phyloP scores from a whole-genome alignment of 2,888 invertebrate genomes.

The Boloria euphrosyne region DNA sequence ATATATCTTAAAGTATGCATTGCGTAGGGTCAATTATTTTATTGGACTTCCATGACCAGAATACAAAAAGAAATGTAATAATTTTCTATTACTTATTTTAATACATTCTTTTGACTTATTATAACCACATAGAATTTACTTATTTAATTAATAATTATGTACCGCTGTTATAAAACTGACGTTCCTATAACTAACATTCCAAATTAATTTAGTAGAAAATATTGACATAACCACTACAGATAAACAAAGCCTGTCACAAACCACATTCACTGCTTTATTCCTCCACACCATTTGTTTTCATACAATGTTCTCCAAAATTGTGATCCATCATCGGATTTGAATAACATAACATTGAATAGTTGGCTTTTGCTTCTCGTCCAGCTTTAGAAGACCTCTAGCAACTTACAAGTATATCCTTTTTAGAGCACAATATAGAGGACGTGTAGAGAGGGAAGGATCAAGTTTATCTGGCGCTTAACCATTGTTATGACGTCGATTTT shows the following conservation, averaged over 20 bases:
- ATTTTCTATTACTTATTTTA: too few species aligned
- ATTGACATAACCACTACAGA: slow-evolving; percentile 24
- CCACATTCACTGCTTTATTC: slow-evolving; percentile 43
- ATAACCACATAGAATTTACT: too few species aligned
- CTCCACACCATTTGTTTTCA: slow-evolving; percentile 68
- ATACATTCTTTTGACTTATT: too few species aligned
- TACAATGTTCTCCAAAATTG: slow-evolving; percentile 75
- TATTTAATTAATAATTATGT: too few species aligned
- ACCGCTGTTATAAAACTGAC: background rate
- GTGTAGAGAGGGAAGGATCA: slow-evolving; percentile 50
- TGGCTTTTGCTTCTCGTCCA: slow-evolving; percentile 64
- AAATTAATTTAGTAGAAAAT: slow-evolving; percentile 12
- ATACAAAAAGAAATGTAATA: too few species aligned
- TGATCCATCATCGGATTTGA: slow-evolving; percentile 74
- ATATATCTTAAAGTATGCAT: too few species aligned
- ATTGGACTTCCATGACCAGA: too few species aligned
- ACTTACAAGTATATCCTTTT: slow-evolving; percentile 46
- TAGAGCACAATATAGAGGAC: slow-evolving; percentile 34
- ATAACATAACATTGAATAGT: slow-evolving; percentile 74
- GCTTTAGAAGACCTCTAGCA: slow-evolving; percentile 50
- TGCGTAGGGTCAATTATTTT: too few species aligned
- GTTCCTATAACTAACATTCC: slow-evolving; percentile 3
- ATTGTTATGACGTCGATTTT: slow-evolving; percentile 72
- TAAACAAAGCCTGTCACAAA: slow-evolving; percentile 40
- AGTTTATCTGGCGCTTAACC: slow-evolving; percentile 54